Percentiles rank a stretch among this genome's conserved stretches.
Evolutionary conservation across 2,113 vertebrate species (phyloP).

Genomic region (Nyctereutes procyonoides): DNA sequence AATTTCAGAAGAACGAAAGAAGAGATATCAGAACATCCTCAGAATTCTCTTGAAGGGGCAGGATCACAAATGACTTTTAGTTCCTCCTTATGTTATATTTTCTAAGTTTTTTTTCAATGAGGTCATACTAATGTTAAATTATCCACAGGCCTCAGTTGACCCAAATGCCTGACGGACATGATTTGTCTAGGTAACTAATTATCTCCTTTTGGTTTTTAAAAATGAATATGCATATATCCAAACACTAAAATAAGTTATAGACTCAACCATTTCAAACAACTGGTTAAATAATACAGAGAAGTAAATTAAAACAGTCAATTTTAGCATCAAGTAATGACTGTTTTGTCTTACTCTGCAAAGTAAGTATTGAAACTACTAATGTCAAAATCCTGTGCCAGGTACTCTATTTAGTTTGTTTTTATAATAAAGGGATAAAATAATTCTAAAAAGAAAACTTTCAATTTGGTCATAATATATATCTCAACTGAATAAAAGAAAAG

Average conservation of each 20-base stretch:
- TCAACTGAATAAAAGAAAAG: not conserved
- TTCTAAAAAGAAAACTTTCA: not conserved
- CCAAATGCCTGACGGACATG: not conserved
- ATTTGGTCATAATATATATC: not conserved
- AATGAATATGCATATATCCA: not conserved
- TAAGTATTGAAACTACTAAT: not conserved
- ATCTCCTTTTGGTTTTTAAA: not conserved
- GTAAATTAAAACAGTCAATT: not conserved
- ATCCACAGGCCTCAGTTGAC: not conserved
- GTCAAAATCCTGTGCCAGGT: not conserved
- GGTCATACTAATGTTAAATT: not conserved
- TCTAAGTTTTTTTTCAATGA: not conserved
- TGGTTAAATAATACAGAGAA: not conserved
- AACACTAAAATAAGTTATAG: not conserved
- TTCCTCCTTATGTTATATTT: not conserved
- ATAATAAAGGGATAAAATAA: not conserved
- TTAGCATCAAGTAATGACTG: not conserved
- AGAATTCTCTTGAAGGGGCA: not conserved
- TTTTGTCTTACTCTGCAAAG: not conserved
- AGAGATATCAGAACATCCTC: not conserved
- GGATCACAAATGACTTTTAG: not conserved
- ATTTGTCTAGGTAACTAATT: not conserved
- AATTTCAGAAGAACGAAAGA: not conserved
- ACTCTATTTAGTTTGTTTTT: not conserved
- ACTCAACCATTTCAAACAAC: not conserved